These are phyloP conservation scores for Actinernus sp. DNA, from an alignment of 92 coral and sea anemone genomes.

Conservation along the genomic window DNA sequence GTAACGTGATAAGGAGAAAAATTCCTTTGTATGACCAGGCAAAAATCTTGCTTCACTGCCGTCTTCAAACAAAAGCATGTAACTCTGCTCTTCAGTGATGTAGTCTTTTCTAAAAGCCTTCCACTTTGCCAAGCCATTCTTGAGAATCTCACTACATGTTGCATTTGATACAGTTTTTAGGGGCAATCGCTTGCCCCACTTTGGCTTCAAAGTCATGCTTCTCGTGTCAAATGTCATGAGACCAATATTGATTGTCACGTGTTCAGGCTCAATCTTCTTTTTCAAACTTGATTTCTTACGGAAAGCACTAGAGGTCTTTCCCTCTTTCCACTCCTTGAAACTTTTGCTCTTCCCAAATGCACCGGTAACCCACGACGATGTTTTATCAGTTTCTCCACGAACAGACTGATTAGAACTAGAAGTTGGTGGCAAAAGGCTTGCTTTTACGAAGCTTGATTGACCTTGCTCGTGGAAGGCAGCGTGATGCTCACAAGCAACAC, in stretches of 20 bases:
- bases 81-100: slow-evolving; percentile 24
- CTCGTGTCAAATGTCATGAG: slow-evolving; percentile 12
- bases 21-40: slow-evolving; percentile 37
- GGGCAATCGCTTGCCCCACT: slow-evolving; percentile 43
- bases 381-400: no score
- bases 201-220: slow-evolving; percentile 15
- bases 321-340: slow-evolving; percentile 33
- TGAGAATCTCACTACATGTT: slow-evolving; percentile 13
- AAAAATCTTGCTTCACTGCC: slow-evolving; percentile 39
- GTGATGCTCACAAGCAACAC: no score
- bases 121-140: slow-evolving; percentile 33
- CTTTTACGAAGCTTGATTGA: no score
- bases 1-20: slow-evolving; percentile 37
- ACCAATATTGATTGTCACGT: slow-evolving; percentile 34
- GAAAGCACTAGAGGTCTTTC: slow-evolving; percentile 13
- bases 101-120: slow-evolving; percentile 9
- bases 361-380: no score
- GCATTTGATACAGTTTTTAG: slow-evolving; percentile 15
- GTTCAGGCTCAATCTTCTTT: slow-evolving; percentile 4
- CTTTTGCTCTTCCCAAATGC: slow-evolving; percentile 17
- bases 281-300: slow-evolving; percentile 23
- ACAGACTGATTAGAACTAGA: no score
- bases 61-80: slow-evolving; percentile 48
- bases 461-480: no score
- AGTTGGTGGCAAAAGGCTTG: no score